These are phyloP conservation scores for Gephyroberyx darwinii DNA, from an alignment of 2,797 vertebrate species.

Conservation along the genomic window DNA sequence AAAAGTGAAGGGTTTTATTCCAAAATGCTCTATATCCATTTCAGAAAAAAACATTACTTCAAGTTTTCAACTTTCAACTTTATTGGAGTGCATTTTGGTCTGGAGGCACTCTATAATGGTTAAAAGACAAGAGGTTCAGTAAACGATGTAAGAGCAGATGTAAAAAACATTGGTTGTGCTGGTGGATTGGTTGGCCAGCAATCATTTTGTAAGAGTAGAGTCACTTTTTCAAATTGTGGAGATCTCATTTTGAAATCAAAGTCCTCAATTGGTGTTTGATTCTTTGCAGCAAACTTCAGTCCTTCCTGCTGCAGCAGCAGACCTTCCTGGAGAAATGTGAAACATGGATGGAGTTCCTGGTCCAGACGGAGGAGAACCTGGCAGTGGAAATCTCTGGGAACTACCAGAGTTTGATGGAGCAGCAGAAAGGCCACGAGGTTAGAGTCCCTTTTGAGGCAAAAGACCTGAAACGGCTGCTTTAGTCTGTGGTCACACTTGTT, in stretches of 20 bases:
- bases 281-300: conserved; percentile 91
- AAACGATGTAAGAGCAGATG: not conserved
- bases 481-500: no score
- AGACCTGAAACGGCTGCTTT: not conserved
- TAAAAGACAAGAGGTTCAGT: no score
- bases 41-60: no score
- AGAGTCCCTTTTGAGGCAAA: not conserved
- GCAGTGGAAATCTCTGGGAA: conserved; percentile 95
- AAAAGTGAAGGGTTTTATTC: no score
- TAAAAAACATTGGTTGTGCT: no score
- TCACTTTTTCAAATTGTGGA: not conserved
- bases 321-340: conserved; percentile 98
- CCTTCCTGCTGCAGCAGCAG: conserved; percentile 93
- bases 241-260: not conserved
- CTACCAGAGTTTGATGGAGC: conserved; percentile 91
- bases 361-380: conserved; percentile 93
- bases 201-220: not conserved
- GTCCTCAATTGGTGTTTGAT: conserved; percentile 7
- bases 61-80: no score
- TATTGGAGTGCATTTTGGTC: no score
- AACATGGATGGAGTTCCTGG: conserved; percentile 96
- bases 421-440: conserved; percentile 95
- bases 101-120: no score
- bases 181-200: no score
- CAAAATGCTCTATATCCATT: no score